Base-by-base conservation (phyloP, 2,113 vertebrate genomes). In the Syngnathus typhle region DNA sequence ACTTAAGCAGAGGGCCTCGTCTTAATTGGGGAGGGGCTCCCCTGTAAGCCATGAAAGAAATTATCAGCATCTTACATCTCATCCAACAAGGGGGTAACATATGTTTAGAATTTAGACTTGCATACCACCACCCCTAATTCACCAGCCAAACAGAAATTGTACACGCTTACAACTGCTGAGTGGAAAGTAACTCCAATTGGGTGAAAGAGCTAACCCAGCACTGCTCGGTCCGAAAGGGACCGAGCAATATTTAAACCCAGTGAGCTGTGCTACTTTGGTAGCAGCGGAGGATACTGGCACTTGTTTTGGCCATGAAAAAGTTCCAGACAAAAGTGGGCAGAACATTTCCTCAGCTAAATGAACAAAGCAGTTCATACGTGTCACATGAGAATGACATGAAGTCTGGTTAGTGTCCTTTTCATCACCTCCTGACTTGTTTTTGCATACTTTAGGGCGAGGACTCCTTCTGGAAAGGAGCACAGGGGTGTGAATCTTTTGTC, bases 11-110 rank as follows among this genome's bases (percentile, higher is more conserved):
- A 75, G 78, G 82, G 70, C 81, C 80, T 80, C 61, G 60, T 70
- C 85, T 83, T 85, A 84, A 88, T 79, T 88, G 77, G 76, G 84
- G 76, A 81, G 74, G 79, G 80, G 79, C 78, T 79, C 74, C 77
- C 69, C 81, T 72, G 78, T 68, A 81, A 74, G 67, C 74, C 82
- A 82, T 68, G 83, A 85, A 90, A 84, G 83, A 83, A 84, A 85
- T 87, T 78, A 84, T 88, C 88, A 80, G 82, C 74, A 85, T 87
- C 82, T 88, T 72, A 86, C 81, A 88, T 86, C 89, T 86, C 85
- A 81, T 77, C 66, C 80, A 80, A 71, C 54, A 37, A 72, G 49
- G 60, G 64, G 71, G 71, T 59, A 70, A 88, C 90, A 89, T 87
- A 71, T 89, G 89, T 87, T 89, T 82, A 78, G 84, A 75, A 88